Evolutionary conservation across 2,888 invertebrate species (phyloP), one percentile per base, ranked within the genome.

Genomic region (Mimumesa dahlbomi): DNA sequence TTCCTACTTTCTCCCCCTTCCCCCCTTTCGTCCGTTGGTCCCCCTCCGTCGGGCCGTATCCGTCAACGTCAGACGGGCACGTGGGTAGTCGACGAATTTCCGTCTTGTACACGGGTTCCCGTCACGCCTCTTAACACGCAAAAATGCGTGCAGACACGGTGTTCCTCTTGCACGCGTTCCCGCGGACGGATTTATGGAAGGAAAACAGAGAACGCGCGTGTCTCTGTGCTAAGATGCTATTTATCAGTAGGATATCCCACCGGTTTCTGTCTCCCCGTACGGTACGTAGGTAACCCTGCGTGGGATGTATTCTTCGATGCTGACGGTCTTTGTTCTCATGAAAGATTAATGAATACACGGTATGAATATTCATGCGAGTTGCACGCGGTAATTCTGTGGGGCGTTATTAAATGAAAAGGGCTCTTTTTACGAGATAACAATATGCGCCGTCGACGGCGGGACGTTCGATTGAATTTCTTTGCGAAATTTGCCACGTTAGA

Each of bases 41-140:
- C 48, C 48, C 34, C 59, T 45, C 16, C 58, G 29, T 68, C 34
- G 71, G 46, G 21, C 34, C 48, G 63, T 57, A 72, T 72, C 56
- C 50, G 59, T 72, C 72, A 72, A 69, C 64, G 72, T 72, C 72
- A 40, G 36, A 21, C 40, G 21, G 16, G n/a, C 25, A 54, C 59
- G 50, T 45, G 40, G 48, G 62, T 50, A 59, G 56, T 46, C 45
- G 45, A 50, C 57, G 43, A 46, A 62, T 48, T 53, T 52, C 7
- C n/a, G n/a, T n/a, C 5, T 54, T 48, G 38, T 56, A 38, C 54
- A 36, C 25, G 40, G 16, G 25, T n/a, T 40, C 14, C 36, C 31
- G 38, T 31, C 52, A 57, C 67, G 58, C 45, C 57, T 68, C 36
- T 50, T 7, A 40, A 45, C 63, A 59, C 59, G 59, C 59, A 66